Percentiles rank a stretch among this genome's conserved stretches.
These are phyloP conservation scores for Lutjanus campechanus DNA, from an alignment of 2,797 vertebrate genomes.

Conservation along the genomic window DNA sequence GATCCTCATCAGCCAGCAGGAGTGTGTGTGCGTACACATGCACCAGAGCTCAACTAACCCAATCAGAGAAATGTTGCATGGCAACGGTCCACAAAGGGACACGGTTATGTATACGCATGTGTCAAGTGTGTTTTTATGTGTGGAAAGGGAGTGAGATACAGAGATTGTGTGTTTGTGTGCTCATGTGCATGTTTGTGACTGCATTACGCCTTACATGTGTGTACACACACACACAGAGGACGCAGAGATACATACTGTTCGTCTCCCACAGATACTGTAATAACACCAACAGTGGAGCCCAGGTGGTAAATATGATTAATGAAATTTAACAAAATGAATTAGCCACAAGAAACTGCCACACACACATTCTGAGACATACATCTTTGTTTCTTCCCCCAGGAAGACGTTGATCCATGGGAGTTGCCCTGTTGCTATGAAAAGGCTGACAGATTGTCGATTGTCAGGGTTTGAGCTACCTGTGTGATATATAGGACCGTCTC, in stretches of 20 bases:
- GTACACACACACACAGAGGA: not conserved
- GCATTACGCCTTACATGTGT: slow-evolving; percentile 20
- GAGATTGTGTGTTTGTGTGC: slow-evolving; percentile 19
- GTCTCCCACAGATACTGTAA: slow-evolving; percentile 32
- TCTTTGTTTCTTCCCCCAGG: slow-evolving; percentile 28
- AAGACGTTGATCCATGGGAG: slow-evolving; percentile 52
- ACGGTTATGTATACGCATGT: slow-evolving; percentile 68
- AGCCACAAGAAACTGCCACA: slow-evolving; percentile 48
- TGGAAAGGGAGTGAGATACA: slow-evolving; percentile 54
- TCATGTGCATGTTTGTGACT: slow-evolving; percentile 30
- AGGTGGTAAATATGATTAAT: slow-evolving; percentile 63
- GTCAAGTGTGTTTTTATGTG: slow-evolving; percentile 73
- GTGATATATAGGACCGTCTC: slow-evolving; percentile 55
- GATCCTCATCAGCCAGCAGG: slow-evolving; percentile 63
- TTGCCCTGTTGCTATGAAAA: slow-evolving; percentile 58
- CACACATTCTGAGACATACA: slow-evolving; percentile 20
- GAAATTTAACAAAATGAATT: slow-evolving; percentile 56
- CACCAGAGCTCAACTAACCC: slow-evolving; percentile 84
- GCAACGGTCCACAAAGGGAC: slow-evolving; percentile 87
- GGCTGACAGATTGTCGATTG: slow-evolving; percentile 59
- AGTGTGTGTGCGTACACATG: slow-evolving; percentile 54
- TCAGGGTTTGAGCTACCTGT: slow-evolving; percentile 60
- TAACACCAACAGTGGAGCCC: slow-evolving; percentile 33
- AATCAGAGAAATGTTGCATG: slow-evolving; percentile 89
- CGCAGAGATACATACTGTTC: slow-evolving; percentile 1